Evolutionary conservation across 1,140 invertebrate species (phyloP).

Genomic region (Oedothorax gibbosus): DNA sequence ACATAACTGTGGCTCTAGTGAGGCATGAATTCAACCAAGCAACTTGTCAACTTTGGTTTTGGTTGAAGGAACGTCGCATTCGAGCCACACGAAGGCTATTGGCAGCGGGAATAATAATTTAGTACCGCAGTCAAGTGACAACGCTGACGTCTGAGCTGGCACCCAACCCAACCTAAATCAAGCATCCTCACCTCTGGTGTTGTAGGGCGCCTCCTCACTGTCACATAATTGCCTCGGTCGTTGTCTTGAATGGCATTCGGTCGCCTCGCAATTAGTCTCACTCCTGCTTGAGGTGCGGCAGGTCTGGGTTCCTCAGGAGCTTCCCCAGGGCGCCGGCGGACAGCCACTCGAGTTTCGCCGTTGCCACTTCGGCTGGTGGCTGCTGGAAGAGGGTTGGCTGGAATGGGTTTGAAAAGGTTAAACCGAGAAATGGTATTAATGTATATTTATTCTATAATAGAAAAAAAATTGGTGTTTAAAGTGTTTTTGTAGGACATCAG

Average conservation of each 20-base stretch:
- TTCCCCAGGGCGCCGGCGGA: conserved; percentile 18
- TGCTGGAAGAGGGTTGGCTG: conserved; percentile 29
- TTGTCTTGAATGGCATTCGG: conserved; percentile 31
- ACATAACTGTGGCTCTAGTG: no score
- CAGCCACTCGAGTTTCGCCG: conserved; percentile 27
- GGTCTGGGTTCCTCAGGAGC: conserved; percentile 1
- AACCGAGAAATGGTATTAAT: no score
- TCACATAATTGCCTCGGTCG: conserved; percentile 28
- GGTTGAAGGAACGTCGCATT: no score
- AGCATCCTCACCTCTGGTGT: conserved; percentile 18
- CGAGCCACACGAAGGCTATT: no score
- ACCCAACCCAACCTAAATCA: not conserved
- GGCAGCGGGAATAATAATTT: no score
- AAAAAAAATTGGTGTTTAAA: no score
- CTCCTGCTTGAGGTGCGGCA: conserved; percentile 16
- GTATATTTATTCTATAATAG: no score
- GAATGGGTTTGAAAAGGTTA: not conserved
- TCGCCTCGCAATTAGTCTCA: conserved; percentile 14
- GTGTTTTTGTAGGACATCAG: no score
- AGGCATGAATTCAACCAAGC: no score
- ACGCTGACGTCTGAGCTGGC: no score
- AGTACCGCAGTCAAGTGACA: no score
- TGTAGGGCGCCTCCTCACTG: conserved; percentile 28
- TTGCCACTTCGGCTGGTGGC: not conserved
- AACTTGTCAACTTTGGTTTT: no score